Evolutionary conservation across 2,113 vertebrate genomes (phyloP).

Genomic region (Rhinogobius similis): DNA sequence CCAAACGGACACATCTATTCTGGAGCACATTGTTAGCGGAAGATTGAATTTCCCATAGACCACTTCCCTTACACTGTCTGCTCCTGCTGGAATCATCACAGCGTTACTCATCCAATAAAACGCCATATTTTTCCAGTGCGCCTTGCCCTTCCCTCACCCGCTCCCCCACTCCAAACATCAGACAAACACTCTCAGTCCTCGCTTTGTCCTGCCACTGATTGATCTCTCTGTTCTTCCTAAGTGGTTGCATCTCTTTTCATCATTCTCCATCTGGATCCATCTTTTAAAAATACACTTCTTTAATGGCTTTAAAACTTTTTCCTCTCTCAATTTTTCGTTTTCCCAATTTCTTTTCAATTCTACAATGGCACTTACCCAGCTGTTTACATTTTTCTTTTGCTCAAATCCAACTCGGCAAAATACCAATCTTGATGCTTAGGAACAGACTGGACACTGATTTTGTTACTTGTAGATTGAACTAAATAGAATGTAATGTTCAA

Average conservation of each 20-base stretch:
- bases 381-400: slow-evolving; percentile 10
- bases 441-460: not conserved
- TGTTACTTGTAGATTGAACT: no score
- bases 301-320: slow-evolving; percentile 53
- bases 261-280: slow-evolving; percentile 70
- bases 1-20: slow-evolving; percentile 11
- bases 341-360: slow-evolving; percentile 48
- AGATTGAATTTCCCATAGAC: slow-evolving; percentile 40
- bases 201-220: slow-evolving; percentile 64
- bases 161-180: slow-evolving; percentile 27
- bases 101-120: slow-evolving; percentile 57
- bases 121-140: slow-evolving; percentile 42
- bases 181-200: slow-evolving; percentile 27
- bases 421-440: slow-evolving; percentile 10
- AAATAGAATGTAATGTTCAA: no score
- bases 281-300: slow-evolving; percentile 54
- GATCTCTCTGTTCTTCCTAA: slow-evolving; percentile 68
- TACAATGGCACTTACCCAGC: slow-evolving; percentile 45
- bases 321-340: slow-evolving; percentile 33
- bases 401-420: slow-evolving; percentile 35
- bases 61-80: slow-evolving; percentile 21
- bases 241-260: slow-evolving; percentile 73
- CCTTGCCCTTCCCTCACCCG: slow-evolving; percentile 23
- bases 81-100: slow-evolving; percentile 32
- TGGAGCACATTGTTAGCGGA: slow-evolving; percentile 12